Evolutionary conservation across 2,113 vertebrate genomes (phyloP).

Genomic region (Petroica traversi): DNA sequence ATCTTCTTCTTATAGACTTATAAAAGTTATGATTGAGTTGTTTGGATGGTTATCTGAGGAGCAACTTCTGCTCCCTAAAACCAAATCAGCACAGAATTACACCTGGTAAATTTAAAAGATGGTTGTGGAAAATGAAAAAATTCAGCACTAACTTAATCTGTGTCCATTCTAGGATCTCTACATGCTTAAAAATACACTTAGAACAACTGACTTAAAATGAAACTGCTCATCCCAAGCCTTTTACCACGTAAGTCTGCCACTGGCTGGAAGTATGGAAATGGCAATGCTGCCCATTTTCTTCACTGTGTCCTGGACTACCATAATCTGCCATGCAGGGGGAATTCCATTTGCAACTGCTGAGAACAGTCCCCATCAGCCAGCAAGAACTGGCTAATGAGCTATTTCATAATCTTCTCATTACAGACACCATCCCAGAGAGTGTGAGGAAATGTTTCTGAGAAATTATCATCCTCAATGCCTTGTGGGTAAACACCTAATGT

Average conservation of each 20-base stretch:
- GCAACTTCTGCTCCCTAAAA: background rate
- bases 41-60: background rate
- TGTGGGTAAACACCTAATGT: background rate
- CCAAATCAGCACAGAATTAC: background rate
- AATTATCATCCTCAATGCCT: background rate
- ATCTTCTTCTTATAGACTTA: background rate
- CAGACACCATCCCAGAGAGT: background rate
- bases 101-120: background rate
- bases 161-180: background rate
- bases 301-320: background rate
- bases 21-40: background rate
- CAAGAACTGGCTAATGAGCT: background rate
- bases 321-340: background rate
- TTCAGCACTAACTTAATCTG: background rate
- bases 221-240: background rate
- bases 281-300: background rate
- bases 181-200: background rate
- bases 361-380: background rate
- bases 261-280: background rate
- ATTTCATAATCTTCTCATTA: background rate
- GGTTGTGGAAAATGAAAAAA: background rate
- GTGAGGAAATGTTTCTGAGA: background rate
- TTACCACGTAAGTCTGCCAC: background rate
- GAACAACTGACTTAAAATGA: background rate
- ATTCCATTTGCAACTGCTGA: background rate